Base-by-base conservation (phyloP, 2,888 invertebrate species). In the Cartodere bifasciata region DNA sequence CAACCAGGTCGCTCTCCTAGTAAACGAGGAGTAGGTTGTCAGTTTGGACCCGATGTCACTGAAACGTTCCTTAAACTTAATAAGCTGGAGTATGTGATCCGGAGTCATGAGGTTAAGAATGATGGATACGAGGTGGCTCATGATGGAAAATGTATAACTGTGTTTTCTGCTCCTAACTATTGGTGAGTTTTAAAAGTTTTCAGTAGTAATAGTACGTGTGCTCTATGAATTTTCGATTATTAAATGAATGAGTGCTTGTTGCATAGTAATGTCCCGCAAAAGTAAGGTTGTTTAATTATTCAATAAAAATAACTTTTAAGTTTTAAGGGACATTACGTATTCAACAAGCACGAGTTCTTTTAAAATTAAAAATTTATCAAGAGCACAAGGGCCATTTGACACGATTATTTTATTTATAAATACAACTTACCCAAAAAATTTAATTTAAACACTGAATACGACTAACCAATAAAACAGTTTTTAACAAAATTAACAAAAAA, bases 151-250 rank as follows among this genome's bases (percentile, higher is more conserved):
- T 97, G 97, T 58, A 88, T 97, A 54, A 98, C 98, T 7, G 94
- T 98, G 27, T 99, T 98, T 70, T 95, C 95, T 2, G 98, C 98
- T 46, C 98, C 98, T 42, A 99, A 99, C 62, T 98, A 98, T 72
- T 98, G 97, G 91, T 91, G 60, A 60, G 63, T 24, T 13, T 23
- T 22, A 13, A 16, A 3, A 15, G 12, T 30, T 10, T 16, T 27
- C n/a, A 31, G 11, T 4, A 30, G 13, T 13, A 4, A 29, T 11
- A 5, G n/a, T 23, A 11, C 5, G 4, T 5, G 20, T 17, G 20
- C 9, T 17, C 20, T 17, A 7, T 17, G 6, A 7, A 9, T 17
- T 6, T 7, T 7, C 20, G 20, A n/a, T n/a, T n/a, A n/a, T n/a
- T n/a, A n/a, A n/a, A n/a, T n/a, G n/a, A n/a, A n/a, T n/a, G n/a